Conservation (phyloP, 2,113 vertebrate genomes). For the Apeltes quadracus region DNA sequence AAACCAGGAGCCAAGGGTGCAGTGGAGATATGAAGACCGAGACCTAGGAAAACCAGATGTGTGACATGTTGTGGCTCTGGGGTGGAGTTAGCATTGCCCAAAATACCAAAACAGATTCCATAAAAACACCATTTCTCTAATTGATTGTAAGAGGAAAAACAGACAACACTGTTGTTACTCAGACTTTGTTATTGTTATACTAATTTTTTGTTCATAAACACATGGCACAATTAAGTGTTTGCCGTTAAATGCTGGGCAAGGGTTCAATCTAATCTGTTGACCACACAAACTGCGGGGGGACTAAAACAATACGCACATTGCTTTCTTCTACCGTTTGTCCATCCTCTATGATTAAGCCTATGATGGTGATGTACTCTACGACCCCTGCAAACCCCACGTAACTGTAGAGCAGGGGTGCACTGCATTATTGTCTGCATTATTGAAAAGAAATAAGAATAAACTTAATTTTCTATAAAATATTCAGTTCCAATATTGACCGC, state of each 20-base stretch:
- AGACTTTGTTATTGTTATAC: slow-evolving; percentile 15
- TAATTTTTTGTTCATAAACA: not conserved
- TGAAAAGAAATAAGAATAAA: too few species aligned
- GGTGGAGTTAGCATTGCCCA: slow-evolving; percentile 27
- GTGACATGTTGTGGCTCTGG: slow-evolving; percentile 23
- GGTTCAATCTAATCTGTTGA: slow-evolving; percentile 1
- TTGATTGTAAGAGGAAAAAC: too few species aligned
- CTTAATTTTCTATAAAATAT: too few species aligned
- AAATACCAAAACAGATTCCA: slow-evolving; percentile 28
- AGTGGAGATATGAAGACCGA: slow-evolving; percentile 42
- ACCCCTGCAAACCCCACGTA: slow-evolving; percentile 65
- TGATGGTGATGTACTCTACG: slow-evolving; percentile 32
- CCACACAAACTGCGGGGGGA: slow-evolving; percentile 36
- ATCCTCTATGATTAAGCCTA: slow-evolving; percentile 25
- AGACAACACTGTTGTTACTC: too few species aligned
- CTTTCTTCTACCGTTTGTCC: not conserved
- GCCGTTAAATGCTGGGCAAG: not conserved
- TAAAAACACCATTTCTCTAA: slow-evolving; percentile 36
- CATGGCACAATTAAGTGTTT: not conserved
- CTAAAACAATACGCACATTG: slow-evolving; percentile 48
- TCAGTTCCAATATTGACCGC: too few species aligned
- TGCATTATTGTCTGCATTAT: too few species aligned
- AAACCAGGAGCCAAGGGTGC: slow-evolving; percentile 32
- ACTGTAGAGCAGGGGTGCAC: too few species aligned
- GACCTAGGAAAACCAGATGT: slow-evolving; percentile 61